A percentile compares a stretch with the other conserved stretches of the same genome.
Conservation (phyloP, 1,140 invertebrate species). For the Halesus radiatus region DNA sequence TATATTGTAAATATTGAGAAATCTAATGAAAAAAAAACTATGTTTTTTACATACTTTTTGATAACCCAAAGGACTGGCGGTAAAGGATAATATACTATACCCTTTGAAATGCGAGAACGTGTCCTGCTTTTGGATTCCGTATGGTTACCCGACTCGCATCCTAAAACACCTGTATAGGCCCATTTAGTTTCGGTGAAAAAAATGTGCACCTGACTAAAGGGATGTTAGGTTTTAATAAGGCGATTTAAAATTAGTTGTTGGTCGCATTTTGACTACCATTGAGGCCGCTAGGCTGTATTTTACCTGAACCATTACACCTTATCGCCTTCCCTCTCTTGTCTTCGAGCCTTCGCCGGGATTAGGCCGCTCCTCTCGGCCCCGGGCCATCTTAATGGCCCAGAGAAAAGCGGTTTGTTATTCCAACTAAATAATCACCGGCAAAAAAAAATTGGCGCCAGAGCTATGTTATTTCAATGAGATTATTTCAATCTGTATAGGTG, state of each 20-base stretch:
- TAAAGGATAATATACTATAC: no score
- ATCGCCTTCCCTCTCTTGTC: slow-evolving; percentile 5
- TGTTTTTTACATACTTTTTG: no score
- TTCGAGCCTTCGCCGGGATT: slow-evolving; percentile 28
- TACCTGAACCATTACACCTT: slow-evolving; percentile 38
- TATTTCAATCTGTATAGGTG: neutral
- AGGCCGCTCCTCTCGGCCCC: neutral
- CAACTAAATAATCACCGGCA: slow-evolving; percentile 8
- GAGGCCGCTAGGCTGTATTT: neutral
- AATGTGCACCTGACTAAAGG: slow-evolving; percentile 56
- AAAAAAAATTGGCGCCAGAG: slow-evolving; percentile 27
- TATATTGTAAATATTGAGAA: no score
- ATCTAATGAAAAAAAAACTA: no score
- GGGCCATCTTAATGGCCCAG: slow-evolving; percentile 6
- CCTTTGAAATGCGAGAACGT: no score
- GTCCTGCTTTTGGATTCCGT: no score
- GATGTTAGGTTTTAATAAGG: slow-evolving; percentile 56
- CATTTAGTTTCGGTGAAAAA: slow-evolving; percentile 40
- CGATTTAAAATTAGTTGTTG: slow-evolving; percentile 53
- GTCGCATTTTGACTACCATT: slow-evolving; percentile 33
- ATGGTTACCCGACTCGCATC: neutral
- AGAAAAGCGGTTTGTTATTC: slow-evolving; percentile 14
- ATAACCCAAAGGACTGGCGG: no score
- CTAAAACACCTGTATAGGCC: slow-evolving; percentile 39
- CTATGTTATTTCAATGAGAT: neutral